phyloP scores from a whole-genome alignment of 2,888 invertebrate species.

The Cantharis lateralis region DNA sequence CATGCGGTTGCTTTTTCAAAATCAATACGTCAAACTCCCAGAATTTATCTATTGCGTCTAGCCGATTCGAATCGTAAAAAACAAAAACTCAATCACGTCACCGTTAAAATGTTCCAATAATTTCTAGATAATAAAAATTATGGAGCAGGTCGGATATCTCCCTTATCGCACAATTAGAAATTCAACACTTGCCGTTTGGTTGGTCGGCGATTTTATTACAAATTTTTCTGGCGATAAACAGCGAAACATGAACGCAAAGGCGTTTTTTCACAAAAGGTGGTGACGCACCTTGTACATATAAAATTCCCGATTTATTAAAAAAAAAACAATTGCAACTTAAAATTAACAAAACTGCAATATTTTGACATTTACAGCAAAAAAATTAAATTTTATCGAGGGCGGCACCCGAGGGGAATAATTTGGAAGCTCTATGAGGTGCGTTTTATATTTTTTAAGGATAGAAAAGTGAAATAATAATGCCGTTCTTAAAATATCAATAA shows the following conservation, averaged over 20 bases:
- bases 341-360: background rate
- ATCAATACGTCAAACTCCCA: conserved; percentile 46
- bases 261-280: background rate
- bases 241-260: background rate
- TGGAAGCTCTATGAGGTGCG: background rate
- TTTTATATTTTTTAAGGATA: background rate
- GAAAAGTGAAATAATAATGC: background rate
- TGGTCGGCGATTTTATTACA: background rate
- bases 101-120: background rate
- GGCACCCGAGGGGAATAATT: background rate
- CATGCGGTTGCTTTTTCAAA: conserved; percentile 31
- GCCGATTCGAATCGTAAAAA: conserved; percentile 9
- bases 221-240: background rate
- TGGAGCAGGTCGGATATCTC: background rate
- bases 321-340: background rate
- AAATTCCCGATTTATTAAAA: background rate
- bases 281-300: background rate
- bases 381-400: background rate
- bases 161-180: background rate
- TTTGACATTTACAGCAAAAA: background rate
- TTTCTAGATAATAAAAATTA: background rate
- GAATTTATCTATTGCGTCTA: conserved; percentile 33
- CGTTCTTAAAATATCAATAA: background rate
- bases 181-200: background rate
- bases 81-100: background rate